phyloP scores from a whole-genome alignment of 2,113 vertebrate species.

The Nesogale talazaci region DNA sequence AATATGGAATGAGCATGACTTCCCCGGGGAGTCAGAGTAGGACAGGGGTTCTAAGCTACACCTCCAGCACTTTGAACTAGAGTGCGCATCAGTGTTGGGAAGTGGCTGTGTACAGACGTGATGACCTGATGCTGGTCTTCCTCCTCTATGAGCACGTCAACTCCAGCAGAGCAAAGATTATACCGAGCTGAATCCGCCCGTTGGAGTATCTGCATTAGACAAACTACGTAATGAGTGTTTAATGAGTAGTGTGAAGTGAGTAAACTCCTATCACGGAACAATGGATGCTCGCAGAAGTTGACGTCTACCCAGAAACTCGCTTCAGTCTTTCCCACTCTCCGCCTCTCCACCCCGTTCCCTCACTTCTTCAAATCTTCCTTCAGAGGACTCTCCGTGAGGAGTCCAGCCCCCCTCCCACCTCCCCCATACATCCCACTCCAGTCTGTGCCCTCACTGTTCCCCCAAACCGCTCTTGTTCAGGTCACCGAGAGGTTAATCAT shows the following conservation, averaged over 20 bases:
- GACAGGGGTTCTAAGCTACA: neutral
- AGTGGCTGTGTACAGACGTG: neutral
- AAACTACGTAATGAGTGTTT: neutral
- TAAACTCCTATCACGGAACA: neutral
- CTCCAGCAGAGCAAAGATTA: neutral
- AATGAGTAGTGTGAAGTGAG: neutral
- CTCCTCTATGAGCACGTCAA: neutral
- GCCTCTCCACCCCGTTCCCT: neutral
- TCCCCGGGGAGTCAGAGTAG: neutral
- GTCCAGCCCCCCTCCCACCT: neutral
- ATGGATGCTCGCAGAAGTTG: neutral
- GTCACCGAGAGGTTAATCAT: slow-evolving; percentile 43
- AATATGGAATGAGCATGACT: neutral
- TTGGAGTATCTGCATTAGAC: neutral
- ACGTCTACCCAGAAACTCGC: neutral
- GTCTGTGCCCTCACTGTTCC: neutral
- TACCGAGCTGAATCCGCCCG: neutral
- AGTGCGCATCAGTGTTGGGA: neutral
- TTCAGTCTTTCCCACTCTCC: neutral
- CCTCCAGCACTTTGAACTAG: neutral
- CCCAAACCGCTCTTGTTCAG: slow-evolving; percentile 47
- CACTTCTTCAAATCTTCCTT: slow-evolving; percentile 22
- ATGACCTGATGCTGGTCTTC: neutral
- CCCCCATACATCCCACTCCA: neutral
- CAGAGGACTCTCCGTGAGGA: neutral